These are phyloP conservation scores for Aphis gossypii DNA, from an alignment of 1,140 invertebrate species.

Conservation along the genomic window DNA sequence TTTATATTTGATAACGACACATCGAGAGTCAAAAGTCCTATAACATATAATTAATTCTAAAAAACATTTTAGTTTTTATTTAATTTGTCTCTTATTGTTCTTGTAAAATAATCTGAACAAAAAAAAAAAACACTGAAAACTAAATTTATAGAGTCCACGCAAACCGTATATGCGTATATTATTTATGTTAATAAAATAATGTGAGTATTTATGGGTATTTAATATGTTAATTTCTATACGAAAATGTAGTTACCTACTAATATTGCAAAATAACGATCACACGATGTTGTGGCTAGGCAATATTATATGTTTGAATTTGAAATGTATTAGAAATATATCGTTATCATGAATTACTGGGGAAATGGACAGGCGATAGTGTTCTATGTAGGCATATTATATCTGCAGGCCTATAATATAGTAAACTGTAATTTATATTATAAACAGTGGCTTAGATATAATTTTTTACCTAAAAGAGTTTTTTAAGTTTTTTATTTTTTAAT, in stretches of 20 bases:
- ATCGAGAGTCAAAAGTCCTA: background rate
- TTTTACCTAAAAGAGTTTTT: background rate
- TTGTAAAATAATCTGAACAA: background rate
- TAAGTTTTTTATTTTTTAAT: background rate
- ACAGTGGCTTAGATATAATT: background rate
- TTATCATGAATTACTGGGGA: background rate
- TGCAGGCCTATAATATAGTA: background rate
- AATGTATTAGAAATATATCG: background rate
- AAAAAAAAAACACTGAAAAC: background rate
- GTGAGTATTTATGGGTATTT: background rate
- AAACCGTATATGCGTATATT: background rate
- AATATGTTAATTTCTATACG: background rate
- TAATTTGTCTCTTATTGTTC: background rate
- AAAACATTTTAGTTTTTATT: background rate
- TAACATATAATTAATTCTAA: background rate
- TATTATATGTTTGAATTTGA: background rate
- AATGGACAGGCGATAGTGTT: background rate
- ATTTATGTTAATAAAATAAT: background rate
- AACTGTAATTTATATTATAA: background rate
- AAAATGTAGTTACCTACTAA: background rate
- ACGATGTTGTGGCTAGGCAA: background rate
- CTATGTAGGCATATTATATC: background rate
- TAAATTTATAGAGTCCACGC: background rate
- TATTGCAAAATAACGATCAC: background rate
- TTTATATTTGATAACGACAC: background rate